Base-by-base conservation (phyloP, 2,797 vertebrate species). In the Galagoides demidoff region DNA sequence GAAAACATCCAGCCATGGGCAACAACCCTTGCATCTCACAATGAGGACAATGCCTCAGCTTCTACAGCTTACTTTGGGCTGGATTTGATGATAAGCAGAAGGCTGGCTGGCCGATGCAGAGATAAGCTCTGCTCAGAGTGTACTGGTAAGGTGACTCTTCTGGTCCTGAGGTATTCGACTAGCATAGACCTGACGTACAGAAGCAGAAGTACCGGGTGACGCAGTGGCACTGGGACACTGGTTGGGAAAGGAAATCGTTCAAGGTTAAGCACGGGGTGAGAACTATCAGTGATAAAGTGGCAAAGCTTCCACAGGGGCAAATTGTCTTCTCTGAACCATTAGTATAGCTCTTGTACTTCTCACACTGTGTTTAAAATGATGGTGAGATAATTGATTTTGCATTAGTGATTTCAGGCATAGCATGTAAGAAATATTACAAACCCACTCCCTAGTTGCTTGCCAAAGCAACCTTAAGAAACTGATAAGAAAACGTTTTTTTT, bases 351-450 rank as follows among this genome's bases (percentile, higher is more conserved):
- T 79, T 71, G 23, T 78, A 73, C 73, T 79, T 95, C 52, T 90
- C 63, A 93, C 22, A 68, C 2, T 5, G 20, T 89, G n/a, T 71
- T 94, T 82, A 94, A 94, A 97, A 86, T 12, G 25, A 70, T 49
- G 55, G 85, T 71, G 39, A 91, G 78, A 86, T 92, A 31, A 92
- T 64, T 89, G 86, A 91, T 95, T 96, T 96, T 85, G 29, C 91
- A 85, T 92, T 95, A 91, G 89, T 2, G 0, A 95, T n/a, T 82
- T 82, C 31, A 14, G 85, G 22, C 45, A 89, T 43, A 43, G 22
- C 12, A 37, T 39, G 31, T 64, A 85, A 95, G 74, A 95, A 96
- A 81, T 96, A 92, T 45, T 82, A 27, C 29, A 93, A 74, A 57
- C 11, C 23, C 55, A 34, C 31, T 92, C 43, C 79, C 66, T 85